Evolutionary conservation across 2,113 vertebrate species (phyloP).

Genomic region (Corythaeola cristata): DNA sequence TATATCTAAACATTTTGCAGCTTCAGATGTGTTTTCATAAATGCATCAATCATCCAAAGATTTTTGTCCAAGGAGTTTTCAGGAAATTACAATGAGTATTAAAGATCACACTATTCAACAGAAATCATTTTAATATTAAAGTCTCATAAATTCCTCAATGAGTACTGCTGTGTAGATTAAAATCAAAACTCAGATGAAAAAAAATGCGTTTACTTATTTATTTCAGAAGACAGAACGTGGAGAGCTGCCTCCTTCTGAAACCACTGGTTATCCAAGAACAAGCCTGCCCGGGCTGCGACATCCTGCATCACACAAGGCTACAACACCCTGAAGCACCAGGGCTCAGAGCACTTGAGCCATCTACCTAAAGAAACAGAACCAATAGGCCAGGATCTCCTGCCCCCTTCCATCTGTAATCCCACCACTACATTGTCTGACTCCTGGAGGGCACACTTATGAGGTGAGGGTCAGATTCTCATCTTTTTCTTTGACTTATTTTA

Average conservation of each 20-base stretch:
- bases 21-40: not conserved
- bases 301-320: not conserved
- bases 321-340: not conserved
- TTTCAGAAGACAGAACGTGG: not conserved
- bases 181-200: constrained; percentile 8
- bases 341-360: not conserved
- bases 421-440: not conserved
- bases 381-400: not conserved
- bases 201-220: not conserved
- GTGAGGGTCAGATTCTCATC: not conserved
- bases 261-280: not conserved
- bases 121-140: constrained; percentile 30
- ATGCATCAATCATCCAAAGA: not conserved
- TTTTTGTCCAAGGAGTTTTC: constrained; percentile 22
- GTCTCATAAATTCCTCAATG: constrained; percentile 1
- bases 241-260: not conserved
- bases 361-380: not conserved
- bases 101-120: constrained; percentile 5
- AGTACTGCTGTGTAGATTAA: not conserved
- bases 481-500: not conserved
- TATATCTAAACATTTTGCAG: not conserved
- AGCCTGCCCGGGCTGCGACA: not conserved
- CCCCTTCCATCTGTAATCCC: not conserved
- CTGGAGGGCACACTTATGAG: not conserved
- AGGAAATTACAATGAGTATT: constrained; percentile 42